Base-by-base conservation (phyloP, 2,888 invertebrate genomes). In the Eutolmus rufibarbis region DNA sequence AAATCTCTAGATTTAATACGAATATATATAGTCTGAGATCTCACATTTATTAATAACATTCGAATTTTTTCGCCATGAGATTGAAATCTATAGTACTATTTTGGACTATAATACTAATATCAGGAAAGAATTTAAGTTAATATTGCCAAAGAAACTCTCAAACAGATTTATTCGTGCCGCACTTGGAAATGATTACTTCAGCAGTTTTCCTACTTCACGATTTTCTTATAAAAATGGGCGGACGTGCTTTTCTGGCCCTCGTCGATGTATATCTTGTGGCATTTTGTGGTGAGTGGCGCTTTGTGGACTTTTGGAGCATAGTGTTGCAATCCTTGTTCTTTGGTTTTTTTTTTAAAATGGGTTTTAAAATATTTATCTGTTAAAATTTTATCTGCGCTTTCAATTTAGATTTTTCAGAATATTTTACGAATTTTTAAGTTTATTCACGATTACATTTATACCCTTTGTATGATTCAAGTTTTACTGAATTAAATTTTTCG, bases 111-210 rank as follows among this genome's bases (percentile, higher is more conserved):
- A 66, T 66, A 23, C 66, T 9, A 66, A 8, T 66, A 66, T 66
- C 23, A 23, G 66, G 9, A 28, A 66, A 66, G 51, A 79, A 79
- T 51, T 51, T 9, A 46, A 79, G 79, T 79, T 43, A 40, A 78
- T 43, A 78, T 46, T 28, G 79, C 31, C 31, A 16, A 5, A 66
- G 16, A 51, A 79, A 51, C n/a, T 56, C 79, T 46, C 46, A 14
- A 51, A 46, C 79, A 79, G 79, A 46, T 56, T 56, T 79, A 79
- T 79, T 46, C 31, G 51, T 79, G 46, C 79, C 79, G 51, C 46
- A 79, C 51, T 79, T 46, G 51, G 79, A 79, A 79, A 43, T 40
- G 79, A 79, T 79, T 79, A 79, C 31, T 79, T 79, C 51, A 79
- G 79, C 79, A 79, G 79, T 79, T 79, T 78, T 79, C 43, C 79